A percentile compares a stretch with the other conserved stretches of the same genome.
These are phyloP conservation scores for Bradysia coprophila DNA, from an alignment of 1,140 invertebrate genomes.

Conservation along the genomic window DNA sequence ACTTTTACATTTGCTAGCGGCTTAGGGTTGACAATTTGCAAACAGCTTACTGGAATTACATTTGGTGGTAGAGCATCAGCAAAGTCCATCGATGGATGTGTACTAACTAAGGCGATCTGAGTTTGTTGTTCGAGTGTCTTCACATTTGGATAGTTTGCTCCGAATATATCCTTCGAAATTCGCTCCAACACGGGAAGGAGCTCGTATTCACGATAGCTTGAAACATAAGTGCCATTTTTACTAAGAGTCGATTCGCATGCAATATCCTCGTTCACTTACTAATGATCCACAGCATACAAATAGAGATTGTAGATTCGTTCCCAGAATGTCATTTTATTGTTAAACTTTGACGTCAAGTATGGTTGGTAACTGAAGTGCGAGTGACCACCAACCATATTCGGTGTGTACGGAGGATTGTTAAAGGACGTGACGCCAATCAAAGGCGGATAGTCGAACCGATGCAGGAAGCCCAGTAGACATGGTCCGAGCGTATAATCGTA, in stretches of 20 bases:
- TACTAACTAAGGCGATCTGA: slow-evolving; percentile 23
- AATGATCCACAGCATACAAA: slow-evolving; percentile 7
- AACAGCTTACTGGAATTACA: slow-evolving; percentile 31
- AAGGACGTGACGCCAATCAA: slow-evolving; percentile 6
- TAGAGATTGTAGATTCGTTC: slow-evolving; percentile 14
- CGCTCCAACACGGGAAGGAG: background rate
- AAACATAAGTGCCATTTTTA: background rate
- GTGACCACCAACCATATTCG: background rate
- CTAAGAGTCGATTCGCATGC: background rate
- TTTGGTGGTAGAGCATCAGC: slow-evolving; percentile 26
- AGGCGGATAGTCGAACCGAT: slow-evolving; percentile 9
- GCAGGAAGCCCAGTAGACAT: slow-evolving; percentile 9
- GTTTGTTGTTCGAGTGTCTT: slow-evolving; percentile 4
- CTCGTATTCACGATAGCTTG: background rate
- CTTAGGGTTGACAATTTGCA: slow-evolving; percentile 24
- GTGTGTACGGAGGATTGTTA: background rate
- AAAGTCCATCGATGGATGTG: slow-evolving; percentile 23
- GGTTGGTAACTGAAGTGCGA: slow-evolving; percentile 6
- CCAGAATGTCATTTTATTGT: slow-evolving; percentile 13
- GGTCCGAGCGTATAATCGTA: slow-evolving; percentile 10
- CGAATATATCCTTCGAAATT: background rate
- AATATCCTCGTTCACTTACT: no score
- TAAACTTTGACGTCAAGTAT: slow-evolving; percentile 5
- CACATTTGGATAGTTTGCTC: background rate
- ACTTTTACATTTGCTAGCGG: slow-evolving; percentile 9